Conservation (phyloP, 2,113 vertebrate species). For the Urocynchramus pylzowi region DNA sequence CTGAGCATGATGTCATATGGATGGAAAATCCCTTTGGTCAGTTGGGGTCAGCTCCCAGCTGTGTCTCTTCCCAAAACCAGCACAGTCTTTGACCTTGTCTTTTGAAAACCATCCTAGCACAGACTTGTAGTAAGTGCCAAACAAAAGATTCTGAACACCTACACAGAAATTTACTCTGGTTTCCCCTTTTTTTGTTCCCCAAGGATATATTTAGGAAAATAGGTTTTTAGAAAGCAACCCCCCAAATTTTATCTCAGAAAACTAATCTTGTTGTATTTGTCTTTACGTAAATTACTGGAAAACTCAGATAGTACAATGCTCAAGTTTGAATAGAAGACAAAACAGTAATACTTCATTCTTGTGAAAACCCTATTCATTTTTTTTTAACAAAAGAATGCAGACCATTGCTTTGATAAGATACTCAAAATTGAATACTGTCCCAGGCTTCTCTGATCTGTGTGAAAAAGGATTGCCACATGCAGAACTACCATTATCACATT, state of each 20-base stretch:
- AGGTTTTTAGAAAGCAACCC: not conserved
- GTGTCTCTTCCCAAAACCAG: not conserved
- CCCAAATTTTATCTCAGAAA: not conserved
- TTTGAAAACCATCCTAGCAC: not conserved
- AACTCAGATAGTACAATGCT: not conserved
- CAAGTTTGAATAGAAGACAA: not conserved
- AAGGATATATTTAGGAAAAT: not conserved
- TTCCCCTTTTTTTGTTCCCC: rapidly evolving
- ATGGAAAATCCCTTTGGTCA: not conserved
- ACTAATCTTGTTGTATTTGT: not conserved
- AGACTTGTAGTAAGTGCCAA: not conserved
- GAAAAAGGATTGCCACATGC: not conserved
- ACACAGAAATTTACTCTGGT: not conserved
- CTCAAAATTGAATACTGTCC: not conserved
- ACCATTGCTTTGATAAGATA: not conserved
- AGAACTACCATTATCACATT: not conserved
- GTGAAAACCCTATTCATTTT: not conserved
- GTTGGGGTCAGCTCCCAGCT: not conserved
- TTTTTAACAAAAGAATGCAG: not conserved
- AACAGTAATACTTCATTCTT: not conserved
- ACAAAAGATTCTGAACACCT: not conserved
- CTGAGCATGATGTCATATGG: not conserved
- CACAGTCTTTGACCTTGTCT: not conserved
- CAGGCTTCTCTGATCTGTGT: not conserved
- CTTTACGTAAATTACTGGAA: not conserved